Percentiles rank a stretch among this genome's conserved stretches.
Evolutionary conservation across 2,113 vertebrate genomes (phyloP).

Genomic region (Crotalus helleri): DNA sequence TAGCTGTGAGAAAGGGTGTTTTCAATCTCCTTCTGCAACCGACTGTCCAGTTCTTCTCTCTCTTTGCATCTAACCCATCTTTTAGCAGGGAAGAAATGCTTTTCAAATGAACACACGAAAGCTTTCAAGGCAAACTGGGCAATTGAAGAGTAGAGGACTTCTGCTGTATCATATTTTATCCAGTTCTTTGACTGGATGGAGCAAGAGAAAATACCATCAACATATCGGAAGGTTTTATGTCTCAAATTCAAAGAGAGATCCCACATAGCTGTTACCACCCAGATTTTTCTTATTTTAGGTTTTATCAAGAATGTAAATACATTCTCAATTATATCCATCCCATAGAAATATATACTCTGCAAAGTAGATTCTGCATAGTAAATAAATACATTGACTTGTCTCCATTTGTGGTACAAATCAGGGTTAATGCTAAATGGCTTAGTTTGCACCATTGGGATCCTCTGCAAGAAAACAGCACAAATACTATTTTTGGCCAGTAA

Average conservation of each 20-base stretch:
- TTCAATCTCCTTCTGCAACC: neutral
- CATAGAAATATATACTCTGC: neutral
- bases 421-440: neutral
- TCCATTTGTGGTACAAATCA: neutral
- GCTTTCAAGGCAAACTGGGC: neutral
- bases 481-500: neutral
- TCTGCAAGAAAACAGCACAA: neutral
- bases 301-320: neutral
- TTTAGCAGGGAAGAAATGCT: neutral
- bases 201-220: neutral
- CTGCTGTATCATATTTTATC: neutral
- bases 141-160: neutral
- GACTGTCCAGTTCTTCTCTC: neutral
- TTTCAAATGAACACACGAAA: neutral
- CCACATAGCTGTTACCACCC: neutral
- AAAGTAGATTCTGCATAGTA: neutral
- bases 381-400: neutral
- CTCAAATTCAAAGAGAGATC: neutral
- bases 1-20: neutral
- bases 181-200: neutral
- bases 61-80: neutral
- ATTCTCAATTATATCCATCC: fast-evolving
- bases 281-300: neutral
- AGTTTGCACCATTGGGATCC: fast-evolving
- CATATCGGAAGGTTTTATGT: neutral